A percentile compares a stretch with the other conserved stretches of the same genome.
Conservation (phyloP, 2,797 vertebrate genomes). For the Artibeus lituratus region DNA sequence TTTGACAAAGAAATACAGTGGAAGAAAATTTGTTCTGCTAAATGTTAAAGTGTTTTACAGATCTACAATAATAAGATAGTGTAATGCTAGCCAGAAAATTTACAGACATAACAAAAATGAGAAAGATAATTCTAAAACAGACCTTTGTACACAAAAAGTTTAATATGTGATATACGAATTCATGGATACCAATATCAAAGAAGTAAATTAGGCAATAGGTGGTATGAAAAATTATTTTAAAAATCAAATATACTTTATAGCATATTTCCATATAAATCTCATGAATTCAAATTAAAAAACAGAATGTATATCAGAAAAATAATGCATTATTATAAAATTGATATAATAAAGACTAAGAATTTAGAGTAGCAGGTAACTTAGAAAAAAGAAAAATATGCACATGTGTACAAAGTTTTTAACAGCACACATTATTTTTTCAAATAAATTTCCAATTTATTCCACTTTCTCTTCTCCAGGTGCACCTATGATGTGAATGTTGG, state of each 20-base stretch:
- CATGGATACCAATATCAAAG: background rate
- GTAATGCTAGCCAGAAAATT: background rate
- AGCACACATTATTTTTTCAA: background rate
- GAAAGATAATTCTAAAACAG: background rate
- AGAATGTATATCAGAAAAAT: background rate
- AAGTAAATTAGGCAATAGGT: background rate
- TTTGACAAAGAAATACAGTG: conserved; percentile 8
- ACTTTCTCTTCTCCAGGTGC: too few relatives aligned
- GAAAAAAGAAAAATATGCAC: background rate
- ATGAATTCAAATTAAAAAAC: background rate
- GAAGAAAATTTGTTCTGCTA: background rate
- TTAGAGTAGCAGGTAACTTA: background rate
- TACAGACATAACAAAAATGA: background rate
- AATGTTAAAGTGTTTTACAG: background rate
- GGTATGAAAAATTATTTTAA: background rate
- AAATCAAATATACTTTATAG: background rate
- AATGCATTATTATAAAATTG: background rate
- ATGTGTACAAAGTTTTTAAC: background rate
- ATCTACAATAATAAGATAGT: background rate
- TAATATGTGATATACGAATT: background rate
- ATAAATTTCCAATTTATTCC: too few relatives aligned
- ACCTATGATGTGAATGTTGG: too few relatives aligned
- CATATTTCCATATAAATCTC: background rate
- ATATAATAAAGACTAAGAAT: background rate
- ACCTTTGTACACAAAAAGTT: background rate